Evolutionary conservation across 2,113 vertebrate genomes (phyloP).

Genomic region (Lanius collurio): DNA sequence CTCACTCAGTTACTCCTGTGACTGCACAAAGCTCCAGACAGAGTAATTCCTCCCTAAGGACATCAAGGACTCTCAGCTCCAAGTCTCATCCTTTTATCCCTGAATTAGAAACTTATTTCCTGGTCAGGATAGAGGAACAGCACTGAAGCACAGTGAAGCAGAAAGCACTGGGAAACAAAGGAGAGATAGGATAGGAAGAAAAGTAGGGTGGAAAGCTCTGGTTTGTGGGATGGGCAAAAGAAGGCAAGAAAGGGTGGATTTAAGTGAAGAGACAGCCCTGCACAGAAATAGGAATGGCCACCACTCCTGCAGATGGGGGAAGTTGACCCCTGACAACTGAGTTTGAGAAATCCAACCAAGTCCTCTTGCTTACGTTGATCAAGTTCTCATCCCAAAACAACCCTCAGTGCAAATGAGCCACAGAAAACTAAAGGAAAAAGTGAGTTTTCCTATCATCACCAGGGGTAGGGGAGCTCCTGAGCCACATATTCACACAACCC

Average conservation of each 20-base stretch:
- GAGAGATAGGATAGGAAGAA: fast-evolving
- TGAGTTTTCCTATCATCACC: neutral
- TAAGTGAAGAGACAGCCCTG: neutral
- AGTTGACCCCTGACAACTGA: fast-evolving
- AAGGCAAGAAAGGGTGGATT: neutral
- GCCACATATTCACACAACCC: neutral
- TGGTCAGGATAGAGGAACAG: neutral
- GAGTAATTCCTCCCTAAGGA: neutral
- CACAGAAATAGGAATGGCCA: neutral
- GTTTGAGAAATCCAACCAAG: neutral
- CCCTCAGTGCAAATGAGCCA: neutral
- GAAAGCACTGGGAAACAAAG: neutral
- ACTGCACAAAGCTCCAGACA: neutral
- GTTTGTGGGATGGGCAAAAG: neutral
- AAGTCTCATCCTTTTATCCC: neutral
- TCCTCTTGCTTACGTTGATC: neutral
- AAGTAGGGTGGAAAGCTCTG: neutral
- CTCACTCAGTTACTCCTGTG: neutral
- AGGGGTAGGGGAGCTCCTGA: neutral
- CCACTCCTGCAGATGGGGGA: no score
- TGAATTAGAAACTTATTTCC: neutral
- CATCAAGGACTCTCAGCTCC: neutral
- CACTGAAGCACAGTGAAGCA: neutral
- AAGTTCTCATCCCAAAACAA: neutral
- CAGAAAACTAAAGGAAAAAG: neutral